Evolutionary conservation across 23 tunicate genomes (phyloP).

Genomic region (Trididemnum miniatum): DNA sequence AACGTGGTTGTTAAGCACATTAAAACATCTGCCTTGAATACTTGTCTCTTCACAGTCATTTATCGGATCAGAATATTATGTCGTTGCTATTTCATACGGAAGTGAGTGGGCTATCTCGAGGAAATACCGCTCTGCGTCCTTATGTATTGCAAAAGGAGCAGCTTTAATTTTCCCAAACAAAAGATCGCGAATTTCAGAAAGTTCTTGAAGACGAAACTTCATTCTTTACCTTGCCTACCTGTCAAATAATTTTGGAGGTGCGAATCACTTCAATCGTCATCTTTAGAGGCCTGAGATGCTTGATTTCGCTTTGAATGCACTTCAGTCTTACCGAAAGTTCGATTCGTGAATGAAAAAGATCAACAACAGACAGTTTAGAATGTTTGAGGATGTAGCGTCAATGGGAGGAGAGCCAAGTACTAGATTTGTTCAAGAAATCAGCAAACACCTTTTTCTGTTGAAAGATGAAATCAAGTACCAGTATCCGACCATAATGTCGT

Average conservation of each 20-base stretch:
- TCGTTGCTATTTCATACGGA: not conserved
- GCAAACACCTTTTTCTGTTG: conserved; percentile 21
- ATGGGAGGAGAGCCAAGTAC: conserved; percentile 11
- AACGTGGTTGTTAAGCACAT: not conserved
- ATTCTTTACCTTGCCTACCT: conserved; percentile 28
- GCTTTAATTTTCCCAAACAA: no score
- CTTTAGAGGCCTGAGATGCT: conserved; percentile 25
- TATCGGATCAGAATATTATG: not conserved
- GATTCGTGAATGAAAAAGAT: conserved; percentile 24
- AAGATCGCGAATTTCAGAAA: not conserved
- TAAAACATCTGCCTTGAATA: not conserved
- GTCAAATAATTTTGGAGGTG: conserved; percentile 15
- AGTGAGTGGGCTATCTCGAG: not conserved
- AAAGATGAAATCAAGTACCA: conserved; percentile 31
- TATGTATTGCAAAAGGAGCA: not conserved
- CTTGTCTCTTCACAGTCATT: not conserved
- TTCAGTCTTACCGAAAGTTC: conserved; percentile 5
- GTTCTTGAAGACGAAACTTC: not conserved
- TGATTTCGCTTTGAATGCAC: conserved; percentile 1
- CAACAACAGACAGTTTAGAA: conserved; percentile 23
- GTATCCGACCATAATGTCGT: no score
- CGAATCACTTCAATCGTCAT: conserved; percentile 22
- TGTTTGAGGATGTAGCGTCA: conserved; percentile 11
- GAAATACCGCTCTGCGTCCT: not conserved
- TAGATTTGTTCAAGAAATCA: conserved; percentile 19